Conservation (phyloP, 2,888 invertebrate species). For the Stramonita haemastoma region DNA sequence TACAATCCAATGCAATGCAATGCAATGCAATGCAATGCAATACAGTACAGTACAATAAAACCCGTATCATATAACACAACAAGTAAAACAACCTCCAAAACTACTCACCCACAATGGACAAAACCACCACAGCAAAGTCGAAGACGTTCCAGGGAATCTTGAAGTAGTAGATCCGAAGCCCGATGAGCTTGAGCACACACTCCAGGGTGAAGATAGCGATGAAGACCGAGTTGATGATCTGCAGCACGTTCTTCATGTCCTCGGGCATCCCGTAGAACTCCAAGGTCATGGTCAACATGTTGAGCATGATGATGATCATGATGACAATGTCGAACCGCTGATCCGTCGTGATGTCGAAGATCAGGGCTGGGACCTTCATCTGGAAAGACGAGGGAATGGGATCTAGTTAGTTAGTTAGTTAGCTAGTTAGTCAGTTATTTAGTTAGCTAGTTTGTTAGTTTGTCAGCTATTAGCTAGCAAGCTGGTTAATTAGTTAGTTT, state of each 20-base stretch:
- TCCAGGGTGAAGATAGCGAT: constrained; percentile 98
- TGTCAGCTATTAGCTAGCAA: no score
- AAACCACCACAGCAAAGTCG: constrained; percentile 98
- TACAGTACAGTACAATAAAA: no score
- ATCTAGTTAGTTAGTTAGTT: no score
- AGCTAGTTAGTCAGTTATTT: no score
- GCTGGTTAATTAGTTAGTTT: no score
- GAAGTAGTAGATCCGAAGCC: constrained; percentile 98
- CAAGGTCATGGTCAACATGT: constrained; percentile 99
- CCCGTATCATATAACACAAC: no score
- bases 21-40: no score
- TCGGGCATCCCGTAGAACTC: constrained; percentile 95
- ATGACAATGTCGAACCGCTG: constrained; percentile 99
- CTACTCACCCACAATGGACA: constrained; percentile 94
- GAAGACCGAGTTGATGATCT: constrained; percentile 97
- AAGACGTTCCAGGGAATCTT: constrained; percentile 99
- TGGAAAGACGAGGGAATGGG: constrained; percentile 13
- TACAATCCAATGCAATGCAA: no score
- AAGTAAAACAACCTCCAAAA: background rate
- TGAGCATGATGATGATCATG: constrained; percentile 98
- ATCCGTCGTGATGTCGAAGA: constrained; percentile 97
- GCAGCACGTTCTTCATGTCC: constrained; percentile 82
- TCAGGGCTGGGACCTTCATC: constrained; percentile 90
- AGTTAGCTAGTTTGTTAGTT: no score
- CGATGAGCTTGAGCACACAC: constrained; percentile 98